Conservation (phyloP, 2,797 vertebrate genomes). For the Acanthis flammea region DNA sequence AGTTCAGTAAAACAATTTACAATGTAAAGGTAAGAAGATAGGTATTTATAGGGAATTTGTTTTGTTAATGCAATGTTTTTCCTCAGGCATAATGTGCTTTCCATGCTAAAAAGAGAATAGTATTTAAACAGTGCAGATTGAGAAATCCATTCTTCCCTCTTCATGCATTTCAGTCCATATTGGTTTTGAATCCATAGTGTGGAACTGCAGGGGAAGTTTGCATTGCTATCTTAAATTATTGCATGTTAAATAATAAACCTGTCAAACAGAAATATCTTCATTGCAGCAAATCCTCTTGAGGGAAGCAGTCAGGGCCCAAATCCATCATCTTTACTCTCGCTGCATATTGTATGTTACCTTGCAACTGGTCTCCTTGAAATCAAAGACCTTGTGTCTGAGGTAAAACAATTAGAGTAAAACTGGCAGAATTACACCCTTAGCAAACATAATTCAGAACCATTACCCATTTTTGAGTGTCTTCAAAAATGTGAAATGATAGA, state of each 20-base stretch:
- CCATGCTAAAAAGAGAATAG: neutral
- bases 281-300: constrained; percentile 13
- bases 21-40: neutral
- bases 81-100: neutral
- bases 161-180: neutral
- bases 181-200: constrained; percentile 11
- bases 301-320: neutral
- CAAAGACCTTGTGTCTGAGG: neutral
- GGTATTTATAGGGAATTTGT: neutral
- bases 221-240: constrained; percentile 35
- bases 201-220: neutral
- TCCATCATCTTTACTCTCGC: neutral
- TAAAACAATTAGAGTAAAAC: neutral
- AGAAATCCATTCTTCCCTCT: constrained; percentile 35
- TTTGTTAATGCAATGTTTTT: neutral
- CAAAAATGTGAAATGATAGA: neutral
- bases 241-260: constrained; percentile 53
- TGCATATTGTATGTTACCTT: neutral
- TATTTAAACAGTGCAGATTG: constrained; percentile 10
- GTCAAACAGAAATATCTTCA: constrained; percentile 44
- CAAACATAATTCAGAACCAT: neutral
- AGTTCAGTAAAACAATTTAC: neutral
- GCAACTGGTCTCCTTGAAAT: neutral
- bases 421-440: neutral
- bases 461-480: neutral